phyloP scores from a whole-genome alignment of 2,888 invertebrate genomes.

The Hyppa rectilinea region DNA sequence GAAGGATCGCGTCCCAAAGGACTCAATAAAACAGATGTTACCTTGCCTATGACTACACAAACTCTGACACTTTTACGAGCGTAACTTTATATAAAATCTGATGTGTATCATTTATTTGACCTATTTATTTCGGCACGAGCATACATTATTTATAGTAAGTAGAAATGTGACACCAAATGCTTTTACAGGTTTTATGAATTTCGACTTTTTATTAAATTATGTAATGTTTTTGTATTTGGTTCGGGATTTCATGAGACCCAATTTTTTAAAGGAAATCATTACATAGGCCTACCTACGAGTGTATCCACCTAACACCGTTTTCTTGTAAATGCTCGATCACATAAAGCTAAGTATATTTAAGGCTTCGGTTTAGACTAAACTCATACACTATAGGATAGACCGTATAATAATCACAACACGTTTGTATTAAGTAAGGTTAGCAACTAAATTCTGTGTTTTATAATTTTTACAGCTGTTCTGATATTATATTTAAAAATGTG shows the following conservation, averaged over 20 bases:
- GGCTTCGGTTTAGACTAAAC: not conserved
- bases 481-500: not conserved
- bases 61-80: conserved; percentile 62
- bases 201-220: not conserved
- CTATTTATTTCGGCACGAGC: conserved; percentile 55
- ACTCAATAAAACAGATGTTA: conserved; percentile 65
- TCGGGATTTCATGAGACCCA: not conserved
- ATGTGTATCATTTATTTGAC: conserved; percentile 64
- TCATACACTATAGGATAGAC: conserved; percentile 5
- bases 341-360: not conserved
- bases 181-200: conserved; percentile 18
- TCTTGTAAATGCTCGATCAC: conserved; percentile 7
- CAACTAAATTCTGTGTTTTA: not conserved
- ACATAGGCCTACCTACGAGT: not conserved
- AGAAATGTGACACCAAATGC: conserved; percentile 6
- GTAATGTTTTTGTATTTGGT: not conserved
- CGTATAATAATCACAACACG: conserved; percentile 5
- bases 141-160: conserved; percentile 24
- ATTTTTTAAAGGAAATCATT: not conserved
- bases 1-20: conserved; percentile 52
- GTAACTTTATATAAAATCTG: conserved; percentile 62
- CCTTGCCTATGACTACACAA: conserved; percentile 62
- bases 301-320: conserved; percentile 1
- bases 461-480: not conserved
- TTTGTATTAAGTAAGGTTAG: not conserved